These are phyloP conservation scores for Odobenus rosmarus DNA, from an alignment of 2,113 vertebrate genomes.

Conservation along the genomic window DNA sequence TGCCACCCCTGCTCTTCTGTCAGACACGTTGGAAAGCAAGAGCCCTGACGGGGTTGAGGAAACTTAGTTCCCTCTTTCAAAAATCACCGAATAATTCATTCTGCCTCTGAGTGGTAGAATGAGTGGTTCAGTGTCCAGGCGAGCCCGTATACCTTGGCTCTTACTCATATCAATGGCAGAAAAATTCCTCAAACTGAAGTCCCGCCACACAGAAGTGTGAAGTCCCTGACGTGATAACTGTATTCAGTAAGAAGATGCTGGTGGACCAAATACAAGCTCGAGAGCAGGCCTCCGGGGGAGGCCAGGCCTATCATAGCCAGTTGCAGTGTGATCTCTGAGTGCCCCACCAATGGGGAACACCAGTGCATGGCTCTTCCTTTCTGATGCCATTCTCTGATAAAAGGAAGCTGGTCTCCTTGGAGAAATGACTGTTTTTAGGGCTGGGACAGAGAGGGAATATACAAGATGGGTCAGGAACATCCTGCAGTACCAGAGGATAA, in stretches of 20 bases:
- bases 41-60: background rate
- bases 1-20: background rate
- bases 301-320: background rate
- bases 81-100: background rate
- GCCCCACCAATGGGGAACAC: too few species aligned
- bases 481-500: background rate
- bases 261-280: background rate
- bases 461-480: background rate
- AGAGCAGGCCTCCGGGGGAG: background rate
- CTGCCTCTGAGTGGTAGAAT: background rate
- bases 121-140: background rate
- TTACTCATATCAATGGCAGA: background rate
- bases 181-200: background rate
- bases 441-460: background rate
- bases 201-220: background rate
- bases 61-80: background rate
- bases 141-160: background rate
- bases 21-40: background rate
- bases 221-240: too few species aligned
- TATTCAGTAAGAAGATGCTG: background rate
- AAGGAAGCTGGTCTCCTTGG: background rate
- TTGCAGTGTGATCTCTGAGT: background rate
- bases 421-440: background rate
- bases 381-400: background rate
- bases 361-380: background rate